A percentile compares a stretch with the other conserved stretches of the same genome.
These are phyloP conservation scores for Tanypteryx hageni DNA, from an alignment of 2,888 invertebrate species.

Conservation along the genomic window DNA sequence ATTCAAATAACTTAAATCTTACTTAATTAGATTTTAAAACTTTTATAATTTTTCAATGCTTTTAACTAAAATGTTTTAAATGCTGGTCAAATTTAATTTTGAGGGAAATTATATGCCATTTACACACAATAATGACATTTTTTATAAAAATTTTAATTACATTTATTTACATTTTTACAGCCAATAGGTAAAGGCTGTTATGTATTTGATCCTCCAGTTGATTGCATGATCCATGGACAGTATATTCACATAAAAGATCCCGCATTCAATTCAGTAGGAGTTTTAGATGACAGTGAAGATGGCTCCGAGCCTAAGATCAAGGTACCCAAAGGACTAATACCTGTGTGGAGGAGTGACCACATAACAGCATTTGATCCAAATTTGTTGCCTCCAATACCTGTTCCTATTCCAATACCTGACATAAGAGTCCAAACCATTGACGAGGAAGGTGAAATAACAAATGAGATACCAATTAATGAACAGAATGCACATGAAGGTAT, in stretches of 20 bases:
- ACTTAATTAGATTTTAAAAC: too few species aligned
- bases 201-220: slow-evolving; percentile 81
- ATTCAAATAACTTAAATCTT: too few species aligned
- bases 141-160: neutral
- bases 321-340: slow-evolving; percentile 73
- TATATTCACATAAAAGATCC: slow-evolving; percentile 81
- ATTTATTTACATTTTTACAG: slow-evolving; percentile 68
- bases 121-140: neutral
- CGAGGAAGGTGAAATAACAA: neutral
- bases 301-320: slow-evolving; percentile 66
- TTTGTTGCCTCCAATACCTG: slow-evolving; percentile 79
- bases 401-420: slow-evolving; percentile 12
- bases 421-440: neutral
- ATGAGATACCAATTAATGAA: neutral
- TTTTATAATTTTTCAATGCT: too few species aligned
- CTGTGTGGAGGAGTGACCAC: slow-evolving; percentile 83
- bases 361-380: slow-evolving; percentile 83
- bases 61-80: too few species aligned
- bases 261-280: slow-evolving; percentile 76
- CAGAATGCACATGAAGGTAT: neutral
- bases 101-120: neutral
- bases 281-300: slow-evolving; percentile 72
- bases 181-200: slow-evolving; percentile 87
- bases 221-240: slow-evolving; percentile 86
- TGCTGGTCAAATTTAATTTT: neutral